A percentile compares a stretch with the other conserved stretches of the same genome.
Evolutionary conservation across 37 sponge, comb jelly and placozoan species (phyloP).

Genomic region (Spongia lamella): DNA sequence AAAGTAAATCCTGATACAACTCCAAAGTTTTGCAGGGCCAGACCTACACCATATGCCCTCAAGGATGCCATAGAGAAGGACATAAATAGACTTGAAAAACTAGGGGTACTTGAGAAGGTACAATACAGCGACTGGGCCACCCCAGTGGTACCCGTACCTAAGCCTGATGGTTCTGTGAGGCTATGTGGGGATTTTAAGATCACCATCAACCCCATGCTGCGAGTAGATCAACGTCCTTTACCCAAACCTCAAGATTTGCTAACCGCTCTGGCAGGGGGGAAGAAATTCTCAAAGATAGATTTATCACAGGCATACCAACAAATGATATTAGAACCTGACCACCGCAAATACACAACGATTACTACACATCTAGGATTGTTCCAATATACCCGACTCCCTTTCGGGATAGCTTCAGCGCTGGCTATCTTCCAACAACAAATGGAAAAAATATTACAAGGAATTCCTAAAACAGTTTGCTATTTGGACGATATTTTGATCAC

Average conservation of each 20-base stretch:
- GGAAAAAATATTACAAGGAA: neutral
- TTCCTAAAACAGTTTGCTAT: too few species aligned
- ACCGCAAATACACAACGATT: too few species aligned
- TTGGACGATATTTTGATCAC: conserved; percentile 28
- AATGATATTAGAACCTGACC: neutral
- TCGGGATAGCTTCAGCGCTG: neutral
- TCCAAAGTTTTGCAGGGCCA: too few species aligned
- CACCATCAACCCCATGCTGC: neutral
- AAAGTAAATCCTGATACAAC: too few species aligned
- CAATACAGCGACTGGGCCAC: too few species aligned
- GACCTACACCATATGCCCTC: too few species aligned
- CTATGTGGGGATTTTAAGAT: conserved; percentile 12
- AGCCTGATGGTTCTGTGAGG: conserved; percentile 7
- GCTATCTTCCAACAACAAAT: conserved; percentile 1
- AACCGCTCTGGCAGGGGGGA: neutral
- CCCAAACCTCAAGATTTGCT: neutral
- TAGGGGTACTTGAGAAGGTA: too few species aligned
- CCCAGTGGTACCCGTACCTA: conserved; percentile 12
- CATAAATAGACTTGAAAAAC: too few species aligned
- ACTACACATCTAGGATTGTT: neutral
- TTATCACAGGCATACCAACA: too few species aligned
- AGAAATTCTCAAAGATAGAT: too few species aligned
- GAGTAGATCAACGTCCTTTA: neutral
- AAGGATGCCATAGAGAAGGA: too few species aligned
- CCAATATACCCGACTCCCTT: too few species aligned